Evolutionary conservation across 2,113 vertebrate species (phyloP).

Genomic region (Oryctolagus cuniculus): mOryCun1.1 NC_091441.1:109587001-109587500

Average conservation of each 20-base stretch:
- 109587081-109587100: too few species aligned
- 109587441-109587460: too few species aligned
- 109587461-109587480: too few species aligned
- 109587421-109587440: too few species aligned
- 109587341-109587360: too few species aligned
- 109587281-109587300: accelerated
- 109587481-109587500: too few species aligned
- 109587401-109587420: too few species aligned
- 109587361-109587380: too few species aligned
- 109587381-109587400: too few species aligned
- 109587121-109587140: background rate
- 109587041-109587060: background rate
- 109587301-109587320: background rate
- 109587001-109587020: background rate
- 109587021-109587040: background rate
- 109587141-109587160: background rate
- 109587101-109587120: background rate
- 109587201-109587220: background rate
- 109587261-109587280: background rate
- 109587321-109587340: background rate
- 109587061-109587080: background rate
- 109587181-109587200: background rate
- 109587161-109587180: background rate
- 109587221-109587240: background rate
- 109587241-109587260: background rate